Evolutionary conservation across 2,113 vertebrate genomes (phyloP).

Genomic region (Cynoglossus semilaevis): DNA sequence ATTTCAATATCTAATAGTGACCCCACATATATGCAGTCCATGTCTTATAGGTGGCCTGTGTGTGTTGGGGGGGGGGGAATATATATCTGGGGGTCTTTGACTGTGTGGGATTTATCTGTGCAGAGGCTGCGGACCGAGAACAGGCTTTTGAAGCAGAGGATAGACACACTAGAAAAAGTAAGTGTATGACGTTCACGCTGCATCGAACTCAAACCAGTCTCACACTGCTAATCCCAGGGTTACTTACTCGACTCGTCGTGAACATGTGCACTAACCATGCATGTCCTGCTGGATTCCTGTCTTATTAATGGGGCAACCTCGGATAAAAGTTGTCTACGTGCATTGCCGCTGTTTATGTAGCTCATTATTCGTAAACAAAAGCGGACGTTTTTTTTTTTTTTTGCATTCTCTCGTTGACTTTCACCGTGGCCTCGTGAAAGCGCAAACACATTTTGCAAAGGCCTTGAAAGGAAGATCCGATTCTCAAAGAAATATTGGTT

Average conservation of each 20-base stretch:
- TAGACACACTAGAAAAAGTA: conserved; percentile 98
- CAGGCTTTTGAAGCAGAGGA: conserved; percentile 93
- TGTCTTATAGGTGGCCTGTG: not conserved
- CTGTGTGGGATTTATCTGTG: not conserved
- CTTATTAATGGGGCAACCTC: conserved; percentile 59
- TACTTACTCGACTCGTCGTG: conserved; percentile 48
- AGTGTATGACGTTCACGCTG: conserved; percentile 52
- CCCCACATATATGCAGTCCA: too few species aligned
- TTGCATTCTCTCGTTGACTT: too few species aligned
- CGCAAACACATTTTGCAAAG: too few species aligned
- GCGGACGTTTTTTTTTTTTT: too few species aligned
- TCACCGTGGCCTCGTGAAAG: too few species aligned
- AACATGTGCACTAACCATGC: conserved; percentile 30
- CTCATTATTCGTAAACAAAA: too few species aligned
- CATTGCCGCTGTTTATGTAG: not conserved
- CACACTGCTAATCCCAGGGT: conserved; percentile 22
- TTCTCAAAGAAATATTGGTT: too few species aligned
- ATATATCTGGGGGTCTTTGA: not conserved
- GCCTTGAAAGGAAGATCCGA: too few species aligned
- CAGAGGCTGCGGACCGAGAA: conserved; percentile 98
- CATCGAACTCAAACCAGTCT: conserved; percentile 9
- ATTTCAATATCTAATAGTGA: too few species aligned
- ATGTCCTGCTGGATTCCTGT: conserved; percentile 21
- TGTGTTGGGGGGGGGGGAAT: not conserved
- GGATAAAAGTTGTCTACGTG: conserved; percentile 4